These are phyloP conservation scores for Cerceris ruficornis DNA, from an alignment of 2,888 invertebrate genomes.

Conservation along the genomic window DNA sequence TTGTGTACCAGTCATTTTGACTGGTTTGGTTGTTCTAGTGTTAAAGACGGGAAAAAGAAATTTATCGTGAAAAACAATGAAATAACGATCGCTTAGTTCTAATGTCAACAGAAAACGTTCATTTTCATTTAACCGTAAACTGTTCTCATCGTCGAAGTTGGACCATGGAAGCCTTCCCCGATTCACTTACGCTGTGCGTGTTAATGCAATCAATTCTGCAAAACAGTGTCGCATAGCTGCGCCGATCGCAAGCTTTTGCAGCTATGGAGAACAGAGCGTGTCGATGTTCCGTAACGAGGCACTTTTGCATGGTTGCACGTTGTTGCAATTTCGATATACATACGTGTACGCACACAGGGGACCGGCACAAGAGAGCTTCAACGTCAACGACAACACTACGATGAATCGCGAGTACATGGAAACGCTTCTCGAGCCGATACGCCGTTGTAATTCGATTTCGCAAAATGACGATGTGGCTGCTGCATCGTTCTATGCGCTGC, in stretches of 20 bases:
- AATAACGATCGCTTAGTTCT: no score
- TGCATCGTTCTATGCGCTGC: neutral
- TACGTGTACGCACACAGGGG: neutral
- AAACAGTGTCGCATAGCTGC: neutral
- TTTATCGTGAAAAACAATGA: no score
- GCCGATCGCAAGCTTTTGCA: neutral
- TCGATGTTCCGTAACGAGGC: neutral
- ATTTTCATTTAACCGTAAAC: no score
- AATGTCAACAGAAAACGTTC: no score
- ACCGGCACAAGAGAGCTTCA: neutral
- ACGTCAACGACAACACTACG: neutral
- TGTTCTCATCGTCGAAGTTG: no score
- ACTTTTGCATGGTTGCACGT: neutral
- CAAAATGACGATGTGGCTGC: conserved; percentile 5
- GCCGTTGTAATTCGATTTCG: conserved; percentile 15
- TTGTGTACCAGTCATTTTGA: no score
- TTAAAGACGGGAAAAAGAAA: no score
- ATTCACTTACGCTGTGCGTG: neutral
- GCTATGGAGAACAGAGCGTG: neutral
- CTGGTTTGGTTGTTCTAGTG: no score
- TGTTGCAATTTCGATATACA: no score
- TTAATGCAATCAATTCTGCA: neutral
- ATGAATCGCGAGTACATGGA: neutral
- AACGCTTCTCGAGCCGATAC: conserved; percentile 13
- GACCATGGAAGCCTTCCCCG: no score